Evolutionary conservation across 2,888 invertebrate species (phyloP).

Genomic region (Xestia sexstrigata): DNA sequence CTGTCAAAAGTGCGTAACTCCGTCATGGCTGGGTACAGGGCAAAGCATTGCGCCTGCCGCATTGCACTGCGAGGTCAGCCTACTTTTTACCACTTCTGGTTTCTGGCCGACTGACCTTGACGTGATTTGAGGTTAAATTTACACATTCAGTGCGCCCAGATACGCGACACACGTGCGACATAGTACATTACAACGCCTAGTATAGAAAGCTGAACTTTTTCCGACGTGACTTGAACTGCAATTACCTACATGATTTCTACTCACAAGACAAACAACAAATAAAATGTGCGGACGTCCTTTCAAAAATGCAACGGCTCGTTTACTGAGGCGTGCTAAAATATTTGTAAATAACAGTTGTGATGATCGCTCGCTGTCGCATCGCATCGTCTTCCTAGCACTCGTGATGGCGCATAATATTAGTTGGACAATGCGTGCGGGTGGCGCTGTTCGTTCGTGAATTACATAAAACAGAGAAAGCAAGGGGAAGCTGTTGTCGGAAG

Average conservation of each 20-base stretch:
- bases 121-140: conserved; percentile 83
- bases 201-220: conserved; percentile 86
- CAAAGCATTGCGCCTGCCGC: conserved; percentile 70
- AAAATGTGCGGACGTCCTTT: conserved; percentile 69
- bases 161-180: conserved; percentile 72
- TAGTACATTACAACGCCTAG: conserved; percentile 74
- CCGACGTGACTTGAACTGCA: conserved; percentile 81
- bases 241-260: conserved; percentile 72
- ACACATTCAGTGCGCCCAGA: conserved; percentile 78
- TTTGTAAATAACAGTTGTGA: conserved; percentile 33
- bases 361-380: no score
- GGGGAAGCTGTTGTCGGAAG: conserved; percentile 83
- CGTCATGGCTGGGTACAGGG: conserved; percentile 56
- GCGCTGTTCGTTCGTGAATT: conserved; percentile 67
- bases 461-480: conserved; percentile 84
- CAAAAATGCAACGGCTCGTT: conserved; percentile 70
- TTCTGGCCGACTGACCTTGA: conserved; percentile 84
- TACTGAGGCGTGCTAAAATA: conserved; percentile 56
- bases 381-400: conserved; percentile 37
- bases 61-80: conserved; percentile 83
- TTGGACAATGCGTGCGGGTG: conserved; percentile 47
- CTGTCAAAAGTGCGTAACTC: conserved; percentile 66
- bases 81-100: conserved; percentile 85
- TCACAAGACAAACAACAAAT: conserved; percentile 65
- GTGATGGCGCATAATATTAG: conserved; percentile 70